Conservation (phyloP, 2,797 vertebrate genomes). For the Echeneis naucrates region DNA sequence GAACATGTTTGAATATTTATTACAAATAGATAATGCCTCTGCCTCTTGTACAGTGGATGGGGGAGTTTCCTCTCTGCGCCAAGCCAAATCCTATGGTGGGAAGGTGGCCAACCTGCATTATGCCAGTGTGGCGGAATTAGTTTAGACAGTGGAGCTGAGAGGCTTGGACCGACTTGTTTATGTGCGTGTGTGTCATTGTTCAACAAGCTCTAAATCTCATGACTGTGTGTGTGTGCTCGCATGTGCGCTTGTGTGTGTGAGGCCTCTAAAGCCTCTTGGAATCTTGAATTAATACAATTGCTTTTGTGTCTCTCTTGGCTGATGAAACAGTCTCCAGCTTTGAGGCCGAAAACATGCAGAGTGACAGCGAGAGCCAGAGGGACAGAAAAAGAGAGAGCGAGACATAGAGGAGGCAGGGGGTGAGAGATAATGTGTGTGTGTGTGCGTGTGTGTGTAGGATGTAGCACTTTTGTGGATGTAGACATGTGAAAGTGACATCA, state of each 20-base stretch:
- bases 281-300: slow-evolving; percentile 83
- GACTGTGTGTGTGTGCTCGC: slow-evolving; percentile 50
- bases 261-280: slow-evolving; percentile 67
- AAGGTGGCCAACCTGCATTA: slow-evolving; percentile 85
- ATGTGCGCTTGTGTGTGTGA: slow-evolving; percentile 26
- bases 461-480: slow-evolving; percentile 48
- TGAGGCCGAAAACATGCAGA: slow-evolving; percentile 72
- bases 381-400: slow-evolving; percentile 41
- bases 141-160: slow-evolving; percentile 84
- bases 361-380: slow-evolving; percentile 73
- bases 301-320: slow-evolving; percentile 81
- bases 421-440: slow-evolving; percentile 28
- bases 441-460: slow-evolving; percentile 52
- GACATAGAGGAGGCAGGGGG: slow-evolving; percentile 15
- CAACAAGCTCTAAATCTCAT: slow-evolving; percentile 76
- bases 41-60: slow-evolving; percentile 77
- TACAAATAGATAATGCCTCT: slow-evolving; percentile 84
- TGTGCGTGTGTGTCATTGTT: slow-evolving; percentile 68
- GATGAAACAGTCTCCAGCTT: slow-evolving; percentile 75
- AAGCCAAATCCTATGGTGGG: slow-evolving; percentile 86
- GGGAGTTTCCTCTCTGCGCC: slow-evolving; percentile 72
- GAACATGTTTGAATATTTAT: slow-evolving; percentile 84
- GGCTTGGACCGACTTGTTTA: slow-evolving; percentile 76
- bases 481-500: slow-evolving; percentile 73
- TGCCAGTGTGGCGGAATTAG: slow-evolving; percentile 84